Conservation (phyloP, 1,140 invertebrate species). For the Caenorhabditis tropicalis region DNA sequence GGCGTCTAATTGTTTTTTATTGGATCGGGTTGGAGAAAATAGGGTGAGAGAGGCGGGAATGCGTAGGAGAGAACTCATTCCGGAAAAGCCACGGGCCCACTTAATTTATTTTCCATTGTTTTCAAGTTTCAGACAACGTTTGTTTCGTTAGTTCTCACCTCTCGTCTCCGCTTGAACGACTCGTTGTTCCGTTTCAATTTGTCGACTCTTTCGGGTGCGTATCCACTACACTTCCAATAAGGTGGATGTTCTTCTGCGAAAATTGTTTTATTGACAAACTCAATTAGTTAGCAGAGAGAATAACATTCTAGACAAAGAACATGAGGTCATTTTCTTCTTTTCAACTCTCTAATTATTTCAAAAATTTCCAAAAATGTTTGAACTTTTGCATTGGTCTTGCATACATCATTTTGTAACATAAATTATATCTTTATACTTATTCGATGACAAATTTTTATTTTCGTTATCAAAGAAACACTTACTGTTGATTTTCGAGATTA, state of each 20-base stretch:
- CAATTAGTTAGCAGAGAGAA: neutral
- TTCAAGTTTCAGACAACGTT: neutral
- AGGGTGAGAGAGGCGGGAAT: neutral
- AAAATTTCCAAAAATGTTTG: neutral
- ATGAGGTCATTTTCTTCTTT: neutral
- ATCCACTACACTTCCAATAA: constrained; percentile 14
- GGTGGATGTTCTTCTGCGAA: constrained; percentile 30
- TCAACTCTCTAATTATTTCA: neutral
- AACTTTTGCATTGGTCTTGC: neutral
- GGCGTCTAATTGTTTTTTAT: neutral
- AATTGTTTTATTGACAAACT: neutral
- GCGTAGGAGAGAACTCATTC: neutral
- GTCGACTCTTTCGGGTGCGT: neutral
- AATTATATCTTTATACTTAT: neutral
- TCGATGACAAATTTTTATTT: neutral
- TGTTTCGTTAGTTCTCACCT: neutral
- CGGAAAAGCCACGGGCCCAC: neutral
- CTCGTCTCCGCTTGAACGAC: neutral
- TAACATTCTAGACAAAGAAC: neutral
- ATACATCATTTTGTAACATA: neutral
- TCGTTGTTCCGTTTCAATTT: constrained; percentile 19
- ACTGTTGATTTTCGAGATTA: constrained; percentile 28
- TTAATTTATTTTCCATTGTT: constrained; percentile 12
- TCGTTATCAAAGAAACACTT: neutral
- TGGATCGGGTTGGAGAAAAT: neutral